Base-by-base conservation (phyloP, 2,113 vertebrate genomes). In the Tragelaphus buxtoni region DNA sequence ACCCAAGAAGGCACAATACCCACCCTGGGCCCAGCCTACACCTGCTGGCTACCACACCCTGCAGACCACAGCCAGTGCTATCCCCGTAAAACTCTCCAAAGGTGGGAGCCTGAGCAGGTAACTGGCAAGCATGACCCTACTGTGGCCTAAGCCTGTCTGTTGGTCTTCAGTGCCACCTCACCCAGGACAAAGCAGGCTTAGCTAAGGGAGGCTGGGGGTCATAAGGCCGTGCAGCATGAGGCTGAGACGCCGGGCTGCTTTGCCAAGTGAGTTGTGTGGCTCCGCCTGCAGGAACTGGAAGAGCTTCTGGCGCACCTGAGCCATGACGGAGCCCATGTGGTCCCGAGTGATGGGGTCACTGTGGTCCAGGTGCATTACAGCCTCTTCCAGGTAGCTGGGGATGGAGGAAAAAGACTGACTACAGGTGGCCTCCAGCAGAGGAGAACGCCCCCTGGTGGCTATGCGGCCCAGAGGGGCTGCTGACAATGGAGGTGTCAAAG, bases 181-280 rank as follows among this genome's bases (percentile, higher is more conserved):
- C 20, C 32, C 85, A 58, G 32, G 60, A 56, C 45, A 96, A 95
- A 51, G 92, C 61, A 61, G 94, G 82, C 49, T 95, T 89, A 74
- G 79, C 65, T 99, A 99, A 98, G 98, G 98, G 97, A 99, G 98
- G 92, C 97, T 92, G 1, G 99, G 99, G 69, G 98, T 99, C 98
- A 99, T 99, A 95, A 99, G 98, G 47, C 99, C 99, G 95, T 99
- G 99, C 3, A 99, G 99, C 99, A 99, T 99, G 98, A 99, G 99
- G 98, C 99, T 99, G 74, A 99, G 99, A 96, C 99, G 99, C 35
- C 99, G 99, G 0, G 99, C 99, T 1, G 99, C 98, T 98, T 99
- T 99, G 98, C 98, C 98, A 86, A 99, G 98, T 0, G 98, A 98
- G 97, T 99, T 99, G 98, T 99, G 99, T 61, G 99, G 99, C 69